Evolutionary conservation across 2,113 vertebrate species (phyloP).

Genomic region (Ginglymostoma cirratum): DNA sequence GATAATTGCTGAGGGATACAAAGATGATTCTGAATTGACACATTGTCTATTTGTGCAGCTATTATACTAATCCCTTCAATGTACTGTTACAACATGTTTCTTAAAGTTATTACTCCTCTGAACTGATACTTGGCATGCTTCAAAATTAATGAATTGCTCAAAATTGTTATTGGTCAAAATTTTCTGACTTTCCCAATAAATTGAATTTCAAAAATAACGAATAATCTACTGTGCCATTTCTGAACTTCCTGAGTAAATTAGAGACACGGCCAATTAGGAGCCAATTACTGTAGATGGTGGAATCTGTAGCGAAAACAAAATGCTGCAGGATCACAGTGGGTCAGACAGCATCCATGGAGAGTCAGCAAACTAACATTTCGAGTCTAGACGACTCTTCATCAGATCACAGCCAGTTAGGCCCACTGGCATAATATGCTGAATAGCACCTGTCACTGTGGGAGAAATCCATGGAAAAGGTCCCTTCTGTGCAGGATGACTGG

Average conservation of each 20-base stretch:
- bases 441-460: no score
- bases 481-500: background rate
- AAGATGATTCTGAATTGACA: background rate
- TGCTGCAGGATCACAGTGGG: no score
- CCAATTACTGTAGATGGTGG: no score
- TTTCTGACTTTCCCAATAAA: slow-evolving; percentile 9
- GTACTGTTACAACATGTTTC: background rate
- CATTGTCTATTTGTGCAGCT: background rate
- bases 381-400: no score
- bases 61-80: no score
- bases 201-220: background rate
- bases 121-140: background rate
- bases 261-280: background rate
- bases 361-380: no score
- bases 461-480: no score
- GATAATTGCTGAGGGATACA: background rate
- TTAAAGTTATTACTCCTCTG: background rate
- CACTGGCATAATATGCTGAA: background rate
- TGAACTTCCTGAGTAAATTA: background rate
- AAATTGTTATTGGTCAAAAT: background rate
- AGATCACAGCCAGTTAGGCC: no score
- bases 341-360: no score
- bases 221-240: background rate
- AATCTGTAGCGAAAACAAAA: no score
- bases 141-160: no score